Percentiles rank a stretch among this genome's conserved stretches.
Conservation (phyloP, 1,140 invertebrate genomes). For the Rhagoletis pomonella region DNA sequence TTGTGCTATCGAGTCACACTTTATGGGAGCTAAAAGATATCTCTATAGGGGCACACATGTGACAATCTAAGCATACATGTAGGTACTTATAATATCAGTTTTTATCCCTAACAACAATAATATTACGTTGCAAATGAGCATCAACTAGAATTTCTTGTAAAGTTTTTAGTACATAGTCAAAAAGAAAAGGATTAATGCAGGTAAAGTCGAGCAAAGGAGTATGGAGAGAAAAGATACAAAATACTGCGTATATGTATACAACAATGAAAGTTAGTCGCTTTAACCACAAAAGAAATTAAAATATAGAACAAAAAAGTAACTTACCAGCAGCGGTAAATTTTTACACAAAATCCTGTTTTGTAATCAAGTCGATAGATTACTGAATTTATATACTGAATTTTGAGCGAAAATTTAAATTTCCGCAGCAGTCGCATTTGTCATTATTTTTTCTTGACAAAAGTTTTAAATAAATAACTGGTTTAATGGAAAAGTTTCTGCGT, state of each 20-base stretch:
- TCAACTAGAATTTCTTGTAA: neutral
- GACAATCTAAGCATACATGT: neutral
- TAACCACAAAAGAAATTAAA: neutral
- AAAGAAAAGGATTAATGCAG: neutral
- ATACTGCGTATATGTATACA: neutral
- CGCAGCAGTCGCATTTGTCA: too few species aligned
- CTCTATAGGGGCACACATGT: too few species aligned
- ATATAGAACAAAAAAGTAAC: neutral
- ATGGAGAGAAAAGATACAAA: neutral
- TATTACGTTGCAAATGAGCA: conserved; percentile 4
- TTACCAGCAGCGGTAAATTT: too few species aligned
- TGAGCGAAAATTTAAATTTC: too few species aligned
- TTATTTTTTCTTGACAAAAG: too few species aligned
- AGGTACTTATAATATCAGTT: neutral
- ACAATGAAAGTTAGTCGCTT: neutral
- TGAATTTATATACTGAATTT: too few species aligned
- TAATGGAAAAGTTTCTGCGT: too few species aligned
- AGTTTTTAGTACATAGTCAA: conserved; percentile 12
- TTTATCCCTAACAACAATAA: neutral
- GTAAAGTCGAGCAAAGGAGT: neutral
- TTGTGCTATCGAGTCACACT: too few species aligned
- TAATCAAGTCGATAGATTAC: too few species aligned
- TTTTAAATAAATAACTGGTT: too few species aligned
- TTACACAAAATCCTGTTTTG: too few species aligned
- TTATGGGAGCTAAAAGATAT: too few species aligned